Evolutionary conservation across 2,113 vertebrate species (phyloP).

Genomic region (Rattus rattus): DNA sequence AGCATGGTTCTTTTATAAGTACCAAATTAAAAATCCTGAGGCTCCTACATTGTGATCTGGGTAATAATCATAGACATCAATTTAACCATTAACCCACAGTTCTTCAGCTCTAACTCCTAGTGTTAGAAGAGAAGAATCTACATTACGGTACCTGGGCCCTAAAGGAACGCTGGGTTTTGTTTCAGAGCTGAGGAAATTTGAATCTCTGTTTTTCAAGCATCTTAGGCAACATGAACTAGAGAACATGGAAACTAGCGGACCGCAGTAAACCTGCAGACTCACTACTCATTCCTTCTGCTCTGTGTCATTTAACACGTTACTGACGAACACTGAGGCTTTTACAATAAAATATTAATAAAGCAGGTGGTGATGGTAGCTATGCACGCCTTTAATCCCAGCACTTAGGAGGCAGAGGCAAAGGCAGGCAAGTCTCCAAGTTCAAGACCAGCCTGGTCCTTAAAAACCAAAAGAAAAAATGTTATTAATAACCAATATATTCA

Average conservation of each 20-base stretch:
- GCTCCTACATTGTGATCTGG: not conserved
- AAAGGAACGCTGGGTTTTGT: constrained; percentile 22
- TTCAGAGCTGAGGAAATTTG: not conserved
- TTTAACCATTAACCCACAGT: not conserved
- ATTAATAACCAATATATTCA: not conserved
- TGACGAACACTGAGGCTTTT: not conserved
- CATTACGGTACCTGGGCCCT: not conserved
- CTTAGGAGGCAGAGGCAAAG: not conserved
- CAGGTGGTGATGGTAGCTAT: not conserved
- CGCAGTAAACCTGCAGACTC: constrained; percentile 20
- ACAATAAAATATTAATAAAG: not conserved
- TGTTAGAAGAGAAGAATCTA: not conserved
- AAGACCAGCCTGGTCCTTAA: not conserved
- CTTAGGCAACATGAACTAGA: constrained; percentile 27
- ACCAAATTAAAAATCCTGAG: not conserved
- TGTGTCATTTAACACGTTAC: not conserved
- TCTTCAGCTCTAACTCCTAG: not conserved
- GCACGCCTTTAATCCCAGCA: not conserved
- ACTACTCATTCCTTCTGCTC: not conserved
- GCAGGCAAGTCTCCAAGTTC: not conserved
- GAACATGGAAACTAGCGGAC: not conserved
- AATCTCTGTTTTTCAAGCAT: constrained; percentile 41
- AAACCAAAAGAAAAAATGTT: not conserved
- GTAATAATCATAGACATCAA: not conserved
- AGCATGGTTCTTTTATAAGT: constrained; percentile 28